Evolutionary conservation across 2,888 invertebrate genomes (phyloP), one percentile per base, ranked within the genome.

Genomic region (Cantharis lateralis): DNA sequence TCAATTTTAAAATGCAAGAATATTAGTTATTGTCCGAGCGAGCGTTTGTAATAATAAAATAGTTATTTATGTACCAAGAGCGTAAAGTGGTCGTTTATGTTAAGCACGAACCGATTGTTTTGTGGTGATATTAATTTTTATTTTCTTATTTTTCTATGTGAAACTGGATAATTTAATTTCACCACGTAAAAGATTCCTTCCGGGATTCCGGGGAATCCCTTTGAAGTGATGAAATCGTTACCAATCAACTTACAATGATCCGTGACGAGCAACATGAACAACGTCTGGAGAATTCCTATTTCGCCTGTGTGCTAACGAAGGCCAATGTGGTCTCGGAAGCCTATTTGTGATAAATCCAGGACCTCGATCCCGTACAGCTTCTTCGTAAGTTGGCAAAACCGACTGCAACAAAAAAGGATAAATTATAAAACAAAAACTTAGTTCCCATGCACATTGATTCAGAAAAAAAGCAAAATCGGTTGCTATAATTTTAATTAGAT

Each of bases 321-420:
- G 86, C 88, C 88, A 88, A 75, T 87, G 88, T 10, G 88, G 88
- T 78, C 88, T 82, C 70, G 86, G 86, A 18, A 86, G 80, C 68
- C 87, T 82, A 76, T 83, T 84, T 20, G 82, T 78, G 62, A 83
- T 74, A 71, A 84, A 77, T 26, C 84, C 85, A 24, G 83, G 83
- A 79, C 81, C 80, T 66, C 87, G 83, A 72, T 88, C 88, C 26
- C 89, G 82, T 20, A 88, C 88, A 2, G 90, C 90, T 82, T 90
- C 91, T 81, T 90, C 90, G 81, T 90, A 90, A 3, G 89, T 88
- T 10, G 90, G 90, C 70, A 90, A 85, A 61, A 87, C 86, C 69
- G 87, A 85, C 87, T 88, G 82, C 28, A 82, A 81, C 68, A 80
- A 63, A 62, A 70, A 62, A 15, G 24, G 3, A 18, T 18, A 5